Percentiles rank a stretch among this genome's conserved stretches.
These are phyloP conservation scores for Phaedon cochleariae DNA, from an alignment of 2,888 invertebrate genomes.

Conservation along the genomic window DNA sequence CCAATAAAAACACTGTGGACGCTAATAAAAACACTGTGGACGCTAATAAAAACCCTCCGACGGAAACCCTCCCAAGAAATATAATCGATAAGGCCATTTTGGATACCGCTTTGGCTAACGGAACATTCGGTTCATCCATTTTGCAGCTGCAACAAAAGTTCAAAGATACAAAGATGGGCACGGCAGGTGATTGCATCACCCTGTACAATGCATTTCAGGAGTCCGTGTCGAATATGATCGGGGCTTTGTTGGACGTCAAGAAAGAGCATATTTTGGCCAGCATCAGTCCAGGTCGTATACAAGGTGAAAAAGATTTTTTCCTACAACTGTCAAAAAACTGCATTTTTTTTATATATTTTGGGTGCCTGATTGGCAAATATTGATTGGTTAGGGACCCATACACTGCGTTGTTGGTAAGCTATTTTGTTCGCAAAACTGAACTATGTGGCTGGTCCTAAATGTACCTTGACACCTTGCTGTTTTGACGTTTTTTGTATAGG, in stretches of 20 bases:
- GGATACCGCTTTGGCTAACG: constrained; percentile 64
- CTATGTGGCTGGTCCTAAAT: too few relatives aligned
- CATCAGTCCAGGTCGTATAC: neutral
- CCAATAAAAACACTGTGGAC: neutral
- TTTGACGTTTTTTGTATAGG: too few relatives aligned
- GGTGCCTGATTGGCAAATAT: too few relatives aligned
- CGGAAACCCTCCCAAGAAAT: too few relatives aligned
- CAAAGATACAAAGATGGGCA: too few relatives aligned
- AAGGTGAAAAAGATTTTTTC: neutral
- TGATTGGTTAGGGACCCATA: too few relatives aligned
- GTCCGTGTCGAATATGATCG: neutral
- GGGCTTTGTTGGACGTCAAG: neutral
- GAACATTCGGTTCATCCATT: constrained; percentile 65
- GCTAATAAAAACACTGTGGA: neutral
- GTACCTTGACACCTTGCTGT: too few relatives aligned
- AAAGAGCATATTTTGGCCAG: neutral
- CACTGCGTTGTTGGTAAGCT: too few relatives aligned
- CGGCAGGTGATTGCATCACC: neutral
- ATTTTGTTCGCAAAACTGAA: too few relatives aligned
- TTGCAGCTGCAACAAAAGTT: constrained; percentile 61
- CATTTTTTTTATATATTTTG: too few relatives aligned
- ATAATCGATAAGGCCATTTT: neutral
- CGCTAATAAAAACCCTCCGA: too few relatives aligned
- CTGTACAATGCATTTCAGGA: neutral
- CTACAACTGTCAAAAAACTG: too few relatives aligned